These are phyloP conservation scores for Palloptera scutellata DNA, from an alignment of 2,888 invertebrate species.

Conservation along the genomic window DNA sequence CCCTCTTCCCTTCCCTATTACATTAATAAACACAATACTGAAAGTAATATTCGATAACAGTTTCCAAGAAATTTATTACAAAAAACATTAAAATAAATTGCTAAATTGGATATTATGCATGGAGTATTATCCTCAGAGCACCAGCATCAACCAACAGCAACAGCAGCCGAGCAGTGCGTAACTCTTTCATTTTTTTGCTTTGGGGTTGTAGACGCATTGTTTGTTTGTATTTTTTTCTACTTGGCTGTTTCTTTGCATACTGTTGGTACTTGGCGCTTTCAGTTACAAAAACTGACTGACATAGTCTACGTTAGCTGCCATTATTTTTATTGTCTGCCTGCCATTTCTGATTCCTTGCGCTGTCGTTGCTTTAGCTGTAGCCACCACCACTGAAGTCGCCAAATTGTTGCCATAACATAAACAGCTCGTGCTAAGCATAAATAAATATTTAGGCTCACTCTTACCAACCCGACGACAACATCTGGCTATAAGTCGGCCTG, in stretches of 20 bases:
- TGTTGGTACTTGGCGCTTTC: too few species aligned
- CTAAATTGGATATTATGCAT: constrained; percentile 8
- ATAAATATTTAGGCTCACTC: constrained; percentile 19
- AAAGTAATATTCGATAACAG: constrained; percentile 15
- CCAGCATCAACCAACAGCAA: neutral
- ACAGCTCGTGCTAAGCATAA: constrained; percentile 8
- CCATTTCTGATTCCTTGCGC: too few species aligned
- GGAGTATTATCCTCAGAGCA: neutral
- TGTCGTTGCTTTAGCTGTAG: neutral
- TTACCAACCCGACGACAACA: constrained; percentile 18
- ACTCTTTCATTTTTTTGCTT: constrained; percentile 5
- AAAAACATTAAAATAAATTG: constrained; percentile 26
- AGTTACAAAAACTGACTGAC: neutral
- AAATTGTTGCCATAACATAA: neutral
- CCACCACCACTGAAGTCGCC: neutral
- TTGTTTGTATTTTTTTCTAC: too few species aligned
- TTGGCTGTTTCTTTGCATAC: too few species aligned
- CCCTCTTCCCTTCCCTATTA: too few species aligned
- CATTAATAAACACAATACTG: too few species aligned
- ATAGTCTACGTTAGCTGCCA: neutral
- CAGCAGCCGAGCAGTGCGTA: neutral
- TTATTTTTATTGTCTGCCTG: neutral
- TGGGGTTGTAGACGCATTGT: neutral
- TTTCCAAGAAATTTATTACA: constrained; percentile 27
- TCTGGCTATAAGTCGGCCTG: constrained; percentile 1